phyloP scores from a whole-genome alignment of 2,888 invertebrate species.

The Pterostichus niger region DNA sequence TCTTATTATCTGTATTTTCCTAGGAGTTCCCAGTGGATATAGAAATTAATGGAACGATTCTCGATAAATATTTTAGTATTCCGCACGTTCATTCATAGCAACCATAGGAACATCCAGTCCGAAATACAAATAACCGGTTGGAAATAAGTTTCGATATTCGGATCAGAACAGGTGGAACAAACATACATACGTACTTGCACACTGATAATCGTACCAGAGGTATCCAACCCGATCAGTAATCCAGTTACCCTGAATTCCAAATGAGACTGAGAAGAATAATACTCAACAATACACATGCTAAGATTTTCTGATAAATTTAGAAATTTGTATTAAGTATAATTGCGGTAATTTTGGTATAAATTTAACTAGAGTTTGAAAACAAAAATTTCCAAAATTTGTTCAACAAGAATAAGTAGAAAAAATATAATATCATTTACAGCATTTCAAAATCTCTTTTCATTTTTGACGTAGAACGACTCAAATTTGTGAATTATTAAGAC shows the following conservation, averaged over 20 bases:
- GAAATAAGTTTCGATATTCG: conserved; percentile 51
- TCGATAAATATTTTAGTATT: conserved; percentile 60
- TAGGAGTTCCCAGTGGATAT: conserved; percentile 23
- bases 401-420: no score
- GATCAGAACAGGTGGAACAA: conserved; percentile 8
- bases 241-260: background rate
- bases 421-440: no score
- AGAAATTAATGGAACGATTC: conserved; percentile 56
- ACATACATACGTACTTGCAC: conserved; percentile 2
- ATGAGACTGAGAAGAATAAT: background rate
- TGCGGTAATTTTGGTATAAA: no score
- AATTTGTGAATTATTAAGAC: background rate
- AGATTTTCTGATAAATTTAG: background rate
- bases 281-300: background rate
- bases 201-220: background rate
- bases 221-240: background rate
- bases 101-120: conserved; percentile 14
- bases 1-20: conserved; percentile 22
- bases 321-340: no score
- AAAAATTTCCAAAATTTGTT: background rate
- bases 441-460: no score
- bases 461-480: no score
- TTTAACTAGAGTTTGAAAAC: background rate
- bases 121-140: conserved; percentile 51
- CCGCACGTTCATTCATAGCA: conserved; percentile 57